A percentile compares a stretch with the other conserved stretches of the same genome.
phyloP scores from a whole-genome alignment of 2,797 vertebrate genomes.

The Jordanella pulchra region DNA sequence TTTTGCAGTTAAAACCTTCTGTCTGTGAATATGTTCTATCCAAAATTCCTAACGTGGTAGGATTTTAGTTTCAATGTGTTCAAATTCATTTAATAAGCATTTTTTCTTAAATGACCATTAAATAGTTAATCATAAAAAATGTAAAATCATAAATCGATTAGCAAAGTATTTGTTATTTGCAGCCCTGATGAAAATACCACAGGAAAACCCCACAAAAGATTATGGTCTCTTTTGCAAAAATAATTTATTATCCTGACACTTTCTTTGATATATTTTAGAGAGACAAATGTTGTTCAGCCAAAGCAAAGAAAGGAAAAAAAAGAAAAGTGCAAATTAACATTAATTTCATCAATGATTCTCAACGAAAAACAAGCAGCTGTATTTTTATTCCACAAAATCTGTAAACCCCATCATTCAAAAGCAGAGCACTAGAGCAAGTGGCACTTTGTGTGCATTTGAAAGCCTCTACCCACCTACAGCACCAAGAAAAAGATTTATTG shows the following conservation, averaged over 20 bases:
- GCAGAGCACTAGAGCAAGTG: slow-evolving; percentile 44
- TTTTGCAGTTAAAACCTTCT: too few relatives aligned
- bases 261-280: not conserved
- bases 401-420: slow-evolving; percentile 50
- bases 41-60: too few relatives aligned
- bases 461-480: slow-evolving; percentile 26
- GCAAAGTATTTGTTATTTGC: too few relatives aligned
- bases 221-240: not conserved
- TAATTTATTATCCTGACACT: not conserved
- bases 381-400: slow-evolving; percentile 44
- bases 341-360: slow-evolving; percentile 4
- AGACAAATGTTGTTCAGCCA: not conserved
- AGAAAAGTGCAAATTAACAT: not conserved
- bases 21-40: too few relatives aligned
- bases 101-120: too few relatives aligned
- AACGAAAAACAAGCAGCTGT: slow-evolving; percentile 22
- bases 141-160: too few relatives aligned
- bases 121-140: too few relatives aligned
- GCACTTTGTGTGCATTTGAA: slow-evolving; percentile 37
- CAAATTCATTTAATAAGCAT: too few relatives aligned
- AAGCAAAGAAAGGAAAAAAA: not conserved
- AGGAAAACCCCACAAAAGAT: not conserved
- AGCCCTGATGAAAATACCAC: slow-evolving; percentile 4
- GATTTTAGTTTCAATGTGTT: too few relatives aligned
- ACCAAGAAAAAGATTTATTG: slow-evolving; percentile 36